Evolutionary conservation across 2,888 invertebrate species (phyloP), one percentile per base, ranked within the genome.

Genomic region (Spicauda simplicius): DNA sequence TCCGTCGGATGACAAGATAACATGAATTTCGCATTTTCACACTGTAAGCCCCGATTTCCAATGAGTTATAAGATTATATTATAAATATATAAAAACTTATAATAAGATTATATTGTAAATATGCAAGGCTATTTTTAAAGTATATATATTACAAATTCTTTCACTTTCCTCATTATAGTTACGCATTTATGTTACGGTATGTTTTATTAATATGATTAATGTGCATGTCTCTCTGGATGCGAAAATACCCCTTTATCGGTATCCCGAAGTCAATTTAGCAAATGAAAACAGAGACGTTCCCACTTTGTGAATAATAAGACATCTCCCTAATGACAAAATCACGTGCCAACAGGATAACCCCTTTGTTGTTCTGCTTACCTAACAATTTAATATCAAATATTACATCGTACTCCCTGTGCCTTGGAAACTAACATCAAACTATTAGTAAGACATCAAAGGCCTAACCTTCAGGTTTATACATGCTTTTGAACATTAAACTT

Each of bases 291-390:
- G 83, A 86, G 84, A 82, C 78, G 81, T 86, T 82, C 77, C 73
- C 80, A 80, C 79, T 85, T 82, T 80, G 80, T 80, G 82, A 85
- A 87, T 88, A 87, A 87, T 86, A 84, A 85, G 86, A 87, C 82
- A 84, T 85, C 84, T 85, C 87, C 83, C 85, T 78, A 78, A 84
- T 84, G 86, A 84, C 83, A 80, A 80, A 83, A 83, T 86, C 85
- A 83, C 83, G 78, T 79, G 78, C 77, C 77, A 73, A 72, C 76
- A 64, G 71, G 77, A 72, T 74, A 70, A 76, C 74, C 77, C 72
- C 74, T 71, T 72, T 74, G 74, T 74, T 70, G 69, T 69, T 74
- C 74, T 70, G 64, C 64, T 70, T 65, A 66, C 69, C 69, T 61
- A 69, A 71, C 70, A 72, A 71, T 68, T 60, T 69, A 64, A 68